Evolutionary conservation across 2,113 vertebrate species (phyloP).

Genomic region (Rhabdornis inornatus): DNA sequence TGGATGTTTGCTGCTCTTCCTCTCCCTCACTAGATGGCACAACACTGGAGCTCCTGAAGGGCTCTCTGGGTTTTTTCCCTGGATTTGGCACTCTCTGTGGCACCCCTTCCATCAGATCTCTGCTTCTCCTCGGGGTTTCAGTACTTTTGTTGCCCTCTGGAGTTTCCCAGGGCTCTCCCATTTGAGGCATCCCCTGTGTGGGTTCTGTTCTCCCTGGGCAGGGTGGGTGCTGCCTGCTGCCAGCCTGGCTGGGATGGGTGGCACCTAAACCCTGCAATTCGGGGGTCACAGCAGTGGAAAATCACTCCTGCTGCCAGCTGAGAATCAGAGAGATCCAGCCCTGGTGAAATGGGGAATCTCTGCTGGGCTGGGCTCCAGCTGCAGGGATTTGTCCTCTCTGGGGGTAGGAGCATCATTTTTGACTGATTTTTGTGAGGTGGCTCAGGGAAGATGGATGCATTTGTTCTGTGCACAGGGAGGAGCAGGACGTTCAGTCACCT

Average conservation of each 20-base stretch:
- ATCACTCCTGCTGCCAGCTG: neutral
- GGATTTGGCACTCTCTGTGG: accelerated
- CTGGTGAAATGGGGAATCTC: neutral
- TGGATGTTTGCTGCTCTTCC: neutral
- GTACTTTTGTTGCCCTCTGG: accelerated
- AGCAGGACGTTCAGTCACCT: neutral
- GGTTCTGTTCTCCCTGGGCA: neutral
- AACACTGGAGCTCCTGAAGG: neutral
- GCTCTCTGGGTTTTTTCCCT: accelerated
- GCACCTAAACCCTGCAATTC: neutral
- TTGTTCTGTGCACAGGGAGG: neutral
- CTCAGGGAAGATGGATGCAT: neutral
- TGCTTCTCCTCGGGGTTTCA: neutral
- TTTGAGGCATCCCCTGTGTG: accelerated
- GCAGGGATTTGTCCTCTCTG: neutral
- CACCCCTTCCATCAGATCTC: neutral
- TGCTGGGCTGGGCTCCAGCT: neutral
- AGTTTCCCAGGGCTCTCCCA: neutral
- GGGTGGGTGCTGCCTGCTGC: neutral
- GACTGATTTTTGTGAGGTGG: neutral
- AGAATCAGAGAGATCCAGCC: neutral
- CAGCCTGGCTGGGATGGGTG: neutral
- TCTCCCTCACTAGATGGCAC: conserved; percentile 37
- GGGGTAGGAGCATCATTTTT: neutral
- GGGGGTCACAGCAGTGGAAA: neutral